Conservation (phyloP, 2,888 invertebrate species). For the Polia nebulosa region DNA sequence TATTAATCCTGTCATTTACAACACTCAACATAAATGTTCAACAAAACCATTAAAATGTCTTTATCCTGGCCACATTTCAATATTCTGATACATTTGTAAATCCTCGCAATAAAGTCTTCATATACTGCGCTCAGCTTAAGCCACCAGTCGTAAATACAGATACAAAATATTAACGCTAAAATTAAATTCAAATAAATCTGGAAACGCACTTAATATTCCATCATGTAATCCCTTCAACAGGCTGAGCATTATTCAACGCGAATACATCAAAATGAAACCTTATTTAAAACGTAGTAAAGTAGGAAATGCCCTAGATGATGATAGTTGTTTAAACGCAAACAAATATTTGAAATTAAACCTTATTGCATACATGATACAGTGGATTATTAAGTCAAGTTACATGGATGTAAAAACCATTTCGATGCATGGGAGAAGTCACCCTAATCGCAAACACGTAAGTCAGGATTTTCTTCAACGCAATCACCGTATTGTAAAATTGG, state of each 20-base stretch:
- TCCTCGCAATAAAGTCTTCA: slow-evolving; percentile 43
- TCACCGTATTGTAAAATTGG: slow-evolving; percentile 62
- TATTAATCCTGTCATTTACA: slow-evolving; percentile 10
- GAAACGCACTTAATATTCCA: slow-evolving; percentile 53
- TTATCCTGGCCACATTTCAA: slow-evolving; percentile 40
- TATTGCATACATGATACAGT: slow-evolving; percentile 35
- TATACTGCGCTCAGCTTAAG: slow-evolving; percentile 6
- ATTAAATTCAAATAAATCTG: slow-evolving; percentile 66
- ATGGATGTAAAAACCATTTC: slow-evolving; percentile 1
- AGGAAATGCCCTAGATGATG: slow-evolving; percentile 9
- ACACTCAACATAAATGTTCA: slow-evolving; percentile 20
- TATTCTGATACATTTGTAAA: slow-evolving; percentile 35
- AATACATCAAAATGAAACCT: slow-evolving; percentile 38
- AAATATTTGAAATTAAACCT: slow-evolving; percentile 37
- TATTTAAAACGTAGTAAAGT: slow-evolving; percentile 6
- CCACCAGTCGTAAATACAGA: slow-evolving; percentile 35
- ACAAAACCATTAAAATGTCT: slow-evolving; percentile 20
- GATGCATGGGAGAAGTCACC: slow-evolving; percentile 1
- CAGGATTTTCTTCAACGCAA: slow-evolving; percentile 63
- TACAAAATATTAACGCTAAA: slow-evolving; percentile 56
- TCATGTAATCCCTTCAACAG: slow-evolving; percentile 55
- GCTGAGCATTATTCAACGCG: slow-evolving; percentile 33
- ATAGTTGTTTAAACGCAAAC: slow-evolving; percentile 15
- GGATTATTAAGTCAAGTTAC: slow-evolving; percentile 15
- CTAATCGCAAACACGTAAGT: slow-evolving; percentile 58